Base-by-base conservation (phyloP, 2,113 vertebrate genomes). In the Mormyrus lacerda region DNA sequence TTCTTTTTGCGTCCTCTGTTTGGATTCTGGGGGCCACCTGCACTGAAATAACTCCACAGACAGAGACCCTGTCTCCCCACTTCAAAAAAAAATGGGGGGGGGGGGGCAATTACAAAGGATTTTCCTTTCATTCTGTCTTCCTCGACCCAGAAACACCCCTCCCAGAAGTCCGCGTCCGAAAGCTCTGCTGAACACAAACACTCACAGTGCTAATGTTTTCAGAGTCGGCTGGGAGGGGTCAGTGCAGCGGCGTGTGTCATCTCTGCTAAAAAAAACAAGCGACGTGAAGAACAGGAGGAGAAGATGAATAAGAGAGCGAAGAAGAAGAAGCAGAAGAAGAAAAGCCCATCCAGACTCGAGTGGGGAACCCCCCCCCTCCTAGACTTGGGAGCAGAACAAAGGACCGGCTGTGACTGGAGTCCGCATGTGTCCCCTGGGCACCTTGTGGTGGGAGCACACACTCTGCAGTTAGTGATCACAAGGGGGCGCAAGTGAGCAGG, bases 51-150 rank as follows among this genome's bases (percentile, higher is more conserved):
- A 42, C 6, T 3, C 42, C 61, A 27, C 61, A 31, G 42, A 69
- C 55, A 73, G 55, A 88, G 53, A 21, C 44, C 35, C 42, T 48
- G 61, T 85, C 79, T 55, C 19, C 44, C 48, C 88, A 61, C 50
- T 86, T 86, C 10, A 88, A 88, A 88, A 2, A n/a, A 69, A 48
- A 53, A 47, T 11, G 76, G 39, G 82, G 89, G 31, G 89, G 65
- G 39, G 61, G 73, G 73, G 35, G 73, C 90, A 89, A 90, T 90
- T 88, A 92, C 90, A 92, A 91, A 92, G 87, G 88, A 91, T 82
- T 79, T 84, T 11, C 0, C 87, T 90, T 92, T 88, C 88, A 88
- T 91, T 87, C 88, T 84, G n/a, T 47, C 82, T 73, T 45, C 86
- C 45, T 35, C 24, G 45, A 35, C 45, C 84, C 84, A 27, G n/a